phyloP scores from a whole-genome alignment of 2,888 invertebrate genomes.

The Clivina fossor region DNA sequence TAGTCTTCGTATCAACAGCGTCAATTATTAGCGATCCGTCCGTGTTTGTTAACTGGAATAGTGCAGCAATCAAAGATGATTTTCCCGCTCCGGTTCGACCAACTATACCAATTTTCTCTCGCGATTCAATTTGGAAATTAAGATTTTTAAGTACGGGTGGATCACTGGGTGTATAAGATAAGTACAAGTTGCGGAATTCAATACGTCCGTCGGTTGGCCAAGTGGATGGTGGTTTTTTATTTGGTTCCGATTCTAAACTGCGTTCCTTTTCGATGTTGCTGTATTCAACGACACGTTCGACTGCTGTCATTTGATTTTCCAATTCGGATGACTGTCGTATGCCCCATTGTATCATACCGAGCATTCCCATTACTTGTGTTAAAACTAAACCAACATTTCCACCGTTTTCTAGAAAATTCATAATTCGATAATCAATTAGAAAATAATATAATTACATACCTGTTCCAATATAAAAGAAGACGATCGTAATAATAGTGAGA shows the following conservation, averaged over 20 bases:
- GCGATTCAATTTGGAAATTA: conserved; percentile 62
- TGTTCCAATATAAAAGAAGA: conserved; percentile 72
- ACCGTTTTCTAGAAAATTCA: conserved; percentile 64
- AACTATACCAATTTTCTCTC: conserved; percentile 70
- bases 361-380: conserved; percentile 75
- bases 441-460: conserved; percentile 50
- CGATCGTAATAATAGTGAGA: conserved; percentile 81
- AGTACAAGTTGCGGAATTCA: conserved; percentile 63
- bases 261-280: conserved; percentile 70
- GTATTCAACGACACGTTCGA: conserved; percentile 84
- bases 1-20: conserved; percentile 61
- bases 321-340: conserved; percentile 85
- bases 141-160: conserved; percentile 72
- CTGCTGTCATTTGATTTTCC: conserved; percentile 83
- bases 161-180: conserved; percentile 69
- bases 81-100: conserved; percentile 79
- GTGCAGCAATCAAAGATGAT: conserved; percentile 67
- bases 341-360: conserved; percentile 66
- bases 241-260: conserved; percentile 61
- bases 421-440: too few species aligned
- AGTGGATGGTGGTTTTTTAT: conserved; percentile 64
- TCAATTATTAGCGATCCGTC: conserved; percentile 78
- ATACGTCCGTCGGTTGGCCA: conserved; percentile 72
- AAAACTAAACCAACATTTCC: conserved; percentile 79
- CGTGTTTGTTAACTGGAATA: conserved; percentile 74